Conservation (phyloP, 2,888 invertebrate genomes). For the Seladonia tumulorum region DNA sequence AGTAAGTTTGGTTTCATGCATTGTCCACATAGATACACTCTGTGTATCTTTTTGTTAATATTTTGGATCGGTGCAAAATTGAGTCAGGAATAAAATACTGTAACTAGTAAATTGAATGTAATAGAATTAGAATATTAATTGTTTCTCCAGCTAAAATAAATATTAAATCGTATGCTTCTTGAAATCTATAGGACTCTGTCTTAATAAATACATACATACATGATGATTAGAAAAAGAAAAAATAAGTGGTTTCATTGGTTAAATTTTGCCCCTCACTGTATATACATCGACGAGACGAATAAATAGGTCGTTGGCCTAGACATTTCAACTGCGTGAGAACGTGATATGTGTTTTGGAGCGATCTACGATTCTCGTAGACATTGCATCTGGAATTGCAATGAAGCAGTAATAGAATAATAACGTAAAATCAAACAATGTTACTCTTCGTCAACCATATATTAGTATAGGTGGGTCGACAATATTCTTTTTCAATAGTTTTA, state of each 20-base stretch:
- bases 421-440: not conserved
- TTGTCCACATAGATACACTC: no score
- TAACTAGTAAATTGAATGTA: no score
- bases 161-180: no score
- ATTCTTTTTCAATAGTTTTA: not conserved
- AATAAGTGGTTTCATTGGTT: not conserved
- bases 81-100: no score
- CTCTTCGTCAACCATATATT: not conserved
- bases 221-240: no score
- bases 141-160: no score
- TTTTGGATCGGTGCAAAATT: no score
- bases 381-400: not conserved
- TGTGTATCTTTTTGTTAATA: no score
- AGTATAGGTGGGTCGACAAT: not conserved
- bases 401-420: not conserved
- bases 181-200: no score
- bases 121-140: no score
- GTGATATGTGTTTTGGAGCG: slow-evolving; percentile 7
- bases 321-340: slow-evolving; percentile 1
- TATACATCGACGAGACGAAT: not conserved
- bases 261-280: not conserved
- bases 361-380: not conserved
- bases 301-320: slow-evolving; percentile 11
- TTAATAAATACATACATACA: no score
- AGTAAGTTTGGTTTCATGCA: no score